phyloP scores from a whole-genome alignment of 2,797 vertebrate genomes.

The Discoglossus pictus region DNA sequence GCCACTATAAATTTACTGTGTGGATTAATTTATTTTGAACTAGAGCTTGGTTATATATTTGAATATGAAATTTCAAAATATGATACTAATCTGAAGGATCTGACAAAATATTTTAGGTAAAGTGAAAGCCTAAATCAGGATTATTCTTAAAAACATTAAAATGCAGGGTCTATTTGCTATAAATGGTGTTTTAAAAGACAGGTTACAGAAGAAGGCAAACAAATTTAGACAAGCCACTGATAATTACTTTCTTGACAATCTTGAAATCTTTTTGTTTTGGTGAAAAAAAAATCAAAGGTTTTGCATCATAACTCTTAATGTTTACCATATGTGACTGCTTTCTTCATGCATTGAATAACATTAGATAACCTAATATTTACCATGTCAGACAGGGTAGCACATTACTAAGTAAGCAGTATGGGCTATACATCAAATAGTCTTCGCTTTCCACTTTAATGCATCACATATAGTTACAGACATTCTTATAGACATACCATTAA shows the following conservation, averaged over 20 bases:
- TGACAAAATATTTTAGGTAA: too few relatives aligned
- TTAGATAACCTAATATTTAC: conserved; percentile 19
- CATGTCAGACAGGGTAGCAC: not conserved
- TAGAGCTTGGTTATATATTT: too few relatives aligned
- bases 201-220: conserved; percentile 25
- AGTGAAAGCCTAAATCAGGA: too few relatives aligned
- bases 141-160: too few relatives aligned
- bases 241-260: conserved; percentile 32
- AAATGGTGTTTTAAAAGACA: too few relatives aligned
- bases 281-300: conserved; percentile 27
- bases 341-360: conserved; percentile 14
- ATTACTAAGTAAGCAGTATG: not conserved
- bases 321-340: conserved; percentile 36
- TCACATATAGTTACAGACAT: not conserved
- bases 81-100: too few relatives aligned
- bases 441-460: conserved; percentile 2
- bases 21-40: too few relatives aligned
- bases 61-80: too few relatives aligned
- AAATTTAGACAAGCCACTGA: conserved; percentile 2
- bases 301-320: conserved; percentile 39
- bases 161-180: too few relatives aligned
- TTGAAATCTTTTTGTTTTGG: conserved; percentile 24
- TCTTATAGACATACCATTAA: not conserved
- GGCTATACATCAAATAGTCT: not conserved
- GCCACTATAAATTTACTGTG: too few relatives aligned